These are phyloP conservation scores for Hipparchia semele DNA, from an alignment of 2,888 invertebrate species.

Conservation along the genomic window DNA sequence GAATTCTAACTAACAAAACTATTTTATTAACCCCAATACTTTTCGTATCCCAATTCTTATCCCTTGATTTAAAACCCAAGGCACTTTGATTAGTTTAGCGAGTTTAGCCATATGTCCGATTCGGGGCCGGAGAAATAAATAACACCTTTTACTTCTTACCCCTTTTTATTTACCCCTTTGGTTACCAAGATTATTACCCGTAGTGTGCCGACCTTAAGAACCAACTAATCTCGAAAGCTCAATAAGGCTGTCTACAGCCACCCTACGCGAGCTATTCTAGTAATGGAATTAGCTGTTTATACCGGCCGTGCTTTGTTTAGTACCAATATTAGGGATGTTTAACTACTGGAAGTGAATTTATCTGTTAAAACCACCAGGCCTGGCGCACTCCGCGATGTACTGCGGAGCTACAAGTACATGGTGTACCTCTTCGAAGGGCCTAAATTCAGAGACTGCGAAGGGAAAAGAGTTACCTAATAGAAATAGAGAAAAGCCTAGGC, in stretches of 20 bases:
- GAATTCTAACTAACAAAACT: background rate
- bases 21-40: background rate
- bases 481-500: no score
- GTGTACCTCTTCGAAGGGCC: no score
- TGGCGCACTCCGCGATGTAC: no score
- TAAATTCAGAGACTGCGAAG: no score
- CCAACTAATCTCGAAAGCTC: conserved; percentile 42
- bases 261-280: conserved; percentile 54
- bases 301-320: conserved; percentile 45
- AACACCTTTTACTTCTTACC: conserved; percentile 19
- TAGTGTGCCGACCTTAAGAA: conserved; percentile 38
- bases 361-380: background rate
- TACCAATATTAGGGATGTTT: conserved; percentile 35
- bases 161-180: conserved; percentile 31
- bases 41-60: background rate
- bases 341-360: conserved; percentile 32
- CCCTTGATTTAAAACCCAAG: conserved; percentile 8
- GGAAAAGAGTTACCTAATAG: no score
- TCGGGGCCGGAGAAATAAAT: background rate
- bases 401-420: no score
- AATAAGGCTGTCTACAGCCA: conserved; percentile 47
- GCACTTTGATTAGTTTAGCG: conserved; percentile 4
- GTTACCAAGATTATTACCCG: conserved; percentile 33
- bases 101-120: conserved; percentile 7
- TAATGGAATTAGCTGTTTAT: conserved; percentile 67